These are phyloP conservation scores for Daubentonia madagascariensis DNA, from an alignment of 2,113 vertebrate genomes.

Conservation along the genomic window DNA sequence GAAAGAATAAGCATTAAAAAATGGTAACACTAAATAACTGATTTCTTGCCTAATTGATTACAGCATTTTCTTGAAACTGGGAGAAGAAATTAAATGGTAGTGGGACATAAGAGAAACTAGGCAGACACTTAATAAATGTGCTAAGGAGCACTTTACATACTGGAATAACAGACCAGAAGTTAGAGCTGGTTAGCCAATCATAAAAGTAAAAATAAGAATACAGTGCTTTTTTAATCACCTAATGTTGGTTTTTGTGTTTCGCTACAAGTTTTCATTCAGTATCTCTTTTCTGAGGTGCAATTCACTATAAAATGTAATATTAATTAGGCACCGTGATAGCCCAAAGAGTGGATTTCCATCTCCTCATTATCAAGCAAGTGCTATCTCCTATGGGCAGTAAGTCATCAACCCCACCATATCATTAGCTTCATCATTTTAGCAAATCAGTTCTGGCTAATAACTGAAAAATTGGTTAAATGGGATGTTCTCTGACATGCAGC, in stretches of 20 bases:
- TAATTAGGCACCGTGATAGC: constrained; percentile 22
- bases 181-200: not conserved
- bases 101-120: not conserved
- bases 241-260: not conserved
- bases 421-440: constrained; percentile 51
- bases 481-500: constrained; percentile 38
- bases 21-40: not conserved
- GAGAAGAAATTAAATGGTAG: not conserved
- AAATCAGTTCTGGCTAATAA: constrained; percentile 56
- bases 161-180: not conserved
- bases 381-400: not conserved
- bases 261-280: not conserved
- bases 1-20: not conserved
- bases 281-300: not conserved
- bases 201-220: not conserved
- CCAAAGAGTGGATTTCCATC: constrained; percentile 7
- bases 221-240: not conserved
- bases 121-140: not conserved
- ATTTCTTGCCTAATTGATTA: not conserved
- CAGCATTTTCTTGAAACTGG: not conserved
- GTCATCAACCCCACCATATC: constrained; percentile 29
- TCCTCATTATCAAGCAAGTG: constrained; percentile 10
- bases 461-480: constrained; percentile 63
- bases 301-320: constrained; percentile 1
- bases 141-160: not conserved